Evolutionary conservation across 2,113 vertebrate species (phyloP).

Genomic region (Peromyscus maniculatus): DNA sequence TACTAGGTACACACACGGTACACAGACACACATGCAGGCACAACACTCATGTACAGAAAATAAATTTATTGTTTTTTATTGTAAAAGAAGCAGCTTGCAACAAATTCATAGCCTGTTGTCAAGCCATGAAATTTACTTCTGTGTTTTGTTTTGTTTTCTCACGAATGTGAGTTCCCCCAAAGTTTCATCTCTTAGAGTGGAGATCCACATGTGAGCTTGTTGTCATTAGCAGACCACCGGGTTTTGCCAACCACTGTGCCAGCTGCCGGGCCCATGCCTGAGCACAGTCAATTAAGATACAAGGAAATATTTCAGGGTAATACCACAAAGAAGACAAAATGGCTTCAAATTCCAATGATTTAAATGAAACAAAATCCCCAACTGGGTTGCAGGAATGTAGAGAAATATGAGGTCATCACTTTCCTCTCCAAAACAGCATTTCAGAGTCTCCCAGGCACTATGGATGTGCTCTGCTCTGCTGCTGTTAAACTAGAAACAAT

Average conservation of each 20-base stretch:
- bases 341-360: slow-evolving; percentile 43
- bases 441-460: neutral
- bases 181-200: neutral
- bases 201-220: neutral
- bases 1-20: neutral
- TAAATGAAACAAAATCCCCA: slow-evolving; percentile 16
- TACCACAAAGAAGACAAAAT: neutral
- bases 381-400: neutral
- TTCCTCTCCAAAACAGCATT: neutral
- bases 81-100: neutral
- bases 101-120: neutral
- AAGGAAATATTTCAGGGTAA: slow-evolving; percentile 16
- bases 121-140: neutral
- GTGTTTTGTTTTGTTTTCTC: neutral
- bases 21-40: neutral
- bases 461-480: neutral
- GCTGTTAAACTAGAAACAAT: neutral
- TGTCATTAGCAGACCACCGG: neutral
- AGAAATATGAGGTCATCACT: neutral
- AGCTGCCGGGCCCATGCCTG: neutral
- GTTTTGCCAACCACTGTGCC: neutral
- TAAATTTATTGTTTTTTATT: neutral
- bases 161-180: slow-evolving; percentile 1
- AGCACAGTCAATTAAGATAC: neutral
- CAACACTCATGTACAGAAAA: neutral